These are phyloP conservation scores for Antidorcas marsupialis DNA, from an alignment of 2,113 vertebrate species.

Conservation along the genomic window DNA sequence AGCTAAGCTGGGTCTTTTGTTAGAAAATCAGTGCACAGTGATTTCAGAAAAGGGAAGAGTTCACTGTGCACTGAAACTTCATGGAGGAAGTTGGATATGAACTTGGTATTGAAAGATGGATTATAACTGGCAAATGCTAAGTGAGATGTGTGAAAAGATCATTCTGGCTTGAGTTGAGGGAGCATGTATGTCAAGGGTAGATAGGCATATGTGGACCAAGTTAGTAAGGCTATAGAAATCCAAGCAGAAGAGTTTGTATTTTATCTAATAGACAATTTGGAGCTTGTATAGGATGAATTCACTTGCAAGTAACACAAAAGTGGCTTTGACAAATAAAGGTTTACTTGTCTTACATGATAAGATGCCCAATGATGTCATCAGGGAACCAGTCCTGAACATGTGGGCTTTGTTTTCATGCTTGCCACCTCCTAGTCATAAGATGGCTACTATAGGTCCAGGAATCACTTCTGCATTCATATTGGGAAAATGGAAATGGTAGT, in stretches of 20 bases:
- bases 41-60: not conserved
- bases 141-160: not conserved
- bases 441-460: not conserved
- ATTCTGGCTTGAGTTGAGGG: not conserved
- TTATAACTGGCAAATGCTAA: slow-evolving; percentile 13
- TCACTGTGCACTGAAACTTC: not conserved
- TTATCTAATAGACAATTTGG: not conserved
- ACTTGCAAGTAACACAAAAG: not conserved
- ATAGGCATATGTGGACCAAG: not conserved
- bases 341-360: not conserved
- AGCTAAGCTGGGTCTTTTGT: not conserved
- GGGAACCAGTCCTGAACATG: not conserved
- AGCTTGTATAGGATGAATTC: not conserved
- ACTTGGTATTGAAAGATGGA: not conserved
- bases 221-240: not conserved
- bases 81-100: not conserved
- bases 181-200: not conserved
- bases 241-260: not conserved
- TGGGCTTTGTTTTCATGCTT: not conserved
- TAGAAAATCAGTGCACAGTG: not conserved
- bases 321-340: not conserved
- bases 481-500: not conserved
- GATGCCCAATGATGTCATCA: not conserved
- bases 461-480: not conserved
- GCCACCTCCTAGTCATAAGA: not conserved